Evolutionary conservation across 2,113 vertebrate species (phyloP), one percentile per base, ranked within the genome.

Genomic region (Pseudonaja textilis): DNA sequence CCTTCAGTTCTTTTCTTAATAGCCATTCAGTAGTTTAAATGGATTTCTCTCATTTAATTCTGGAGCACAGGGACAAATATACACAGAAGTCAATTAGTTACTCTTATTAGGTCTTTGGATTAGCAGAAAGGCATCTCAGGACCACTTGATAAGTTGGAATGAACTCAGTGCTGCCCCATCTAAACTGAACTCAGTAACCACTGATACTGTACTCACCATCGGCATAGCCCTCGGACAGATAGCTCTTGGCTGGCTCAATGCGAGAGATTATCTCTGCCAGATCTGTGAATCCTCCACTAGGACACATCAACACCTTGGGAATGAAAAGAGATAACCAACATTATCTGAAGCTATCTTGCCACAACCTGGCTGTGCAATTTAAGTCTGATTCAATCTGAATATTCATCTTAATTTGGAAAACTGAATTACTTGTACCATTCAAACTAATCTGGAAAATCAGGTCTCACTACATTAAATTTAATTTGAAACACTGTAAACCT

Each of bases 191-290:
- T 57, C 8, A 5, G 45, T 45, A 42, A 92, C 0, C 0, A 54
- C 14, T 22, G 26, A 5, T 0, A 14, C 96, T 97, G 4, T 0
- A 11, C 96, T 97, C 94, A 97, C 97, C 97, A 0, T 97, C 97
- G 0, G 93, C 96, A 1, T 96, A 97, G 64, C 96, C 95, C 0
- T 97, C 97, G 0, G 97, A 97, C 3, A 98, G 93, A 26, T 98
- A 98, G 96, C 95, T 98, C 26, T 98, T 98, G 39, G 98, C 98
- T 0, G 99, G 99, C 90, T 99, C 99, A 4, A 99, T 99, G 89
- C 99, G 97, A 87, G 99, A 99, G 50, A 99, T 98, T 0, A 99
- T 99, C 96, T 99, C 99, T 0, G 99, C 99, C 93, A 99, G 97
- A 96, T 99, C 99, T 0, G 98, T 99, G 97, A 99, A 99, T 92